These are phyloP conservation scores for Tragelaphus imberbis DNA, from an alignment of 2,113 vertebrate species.

Conservation along the genomic window DNA sequence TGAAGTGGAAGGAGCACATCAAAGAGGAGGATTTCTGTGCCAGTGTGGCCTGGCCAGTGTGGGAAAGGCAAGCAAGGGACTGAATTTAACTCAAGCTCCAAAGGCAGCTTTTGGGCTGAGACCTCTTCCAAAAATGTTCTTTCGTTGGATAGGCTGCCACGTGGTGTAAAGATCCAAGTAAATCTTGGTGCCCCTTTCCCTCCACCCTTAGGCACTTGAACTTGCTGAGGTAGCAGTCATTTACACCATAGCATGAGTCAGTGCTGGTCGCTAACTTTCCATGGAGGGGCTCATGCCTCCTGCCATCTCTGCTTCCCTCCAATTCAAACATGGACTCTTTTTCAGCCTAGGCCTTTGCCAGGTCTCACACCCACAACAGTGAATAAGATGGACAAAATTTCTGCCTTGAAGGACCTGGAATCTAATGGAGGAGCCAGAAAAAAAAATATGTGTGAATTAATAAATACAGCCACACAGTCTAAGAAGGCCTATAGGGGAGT, in stretches of 20 bases:
- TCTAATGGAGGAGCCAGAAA: background rate
- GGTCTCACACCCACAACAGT: background rate
- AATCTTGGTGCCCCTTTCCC: background rate
- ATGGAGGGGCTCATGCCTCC: background rate
- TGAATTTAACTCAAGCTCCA: background rate
- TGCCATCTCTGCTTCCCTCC: background rate
- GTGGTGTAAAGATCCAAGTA: background rate
- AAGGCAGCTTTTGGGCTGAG: background rate
- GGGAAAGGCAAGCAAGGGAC: background rate
- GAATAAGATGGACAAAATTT: background rate
- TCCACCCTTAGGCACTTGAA: background rate
- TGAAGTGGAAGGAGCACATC: conserved; percentile 6
- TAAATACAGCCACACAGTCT: background rate
- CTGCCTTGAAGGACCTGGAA: background rate
- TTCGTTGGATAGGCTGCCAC: background rate
- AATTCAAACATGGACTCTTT: background rate
- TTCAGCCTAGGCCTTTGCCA: background rate
- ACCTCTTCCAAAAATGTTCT: background rate
- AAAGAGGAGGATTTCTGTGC: conserved; percentile 22
- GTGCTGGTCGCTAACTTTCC: background rate
- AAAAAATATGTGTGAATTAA: background rate
- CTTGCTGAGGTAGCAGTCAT: background rate
- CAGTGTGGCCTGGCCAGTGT: conserved; percentile 1
- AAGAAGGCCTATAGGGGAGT: background rate
- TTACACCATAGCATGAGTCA: background rate